Conservation (phyloP, 2,113 vertebrate genomes). For the Apodemus speciosus region DNA sequence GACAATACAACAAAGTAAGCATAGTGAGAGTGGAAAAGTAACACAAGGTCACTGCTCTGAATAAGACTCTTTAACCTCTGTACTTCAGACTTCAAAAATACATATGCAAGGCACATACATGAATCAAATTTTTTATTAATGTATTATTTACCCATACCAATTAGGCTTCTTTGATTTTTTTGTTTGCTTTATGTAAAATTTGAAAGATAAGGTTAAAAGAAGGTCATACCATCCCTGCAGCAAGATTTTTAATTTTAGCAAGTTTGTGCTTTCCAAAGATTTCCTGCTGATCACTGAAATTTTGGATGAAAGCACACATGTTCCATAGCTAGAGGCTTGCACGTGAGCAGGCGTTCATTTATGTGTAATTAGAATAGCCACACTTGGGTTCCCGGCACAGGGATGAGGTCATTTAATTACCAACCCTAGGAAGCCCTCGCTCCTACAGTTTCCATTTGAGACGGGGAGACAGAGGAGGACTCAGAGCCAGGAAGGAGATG, state of each 20-base stretch:
- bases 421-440: background rate
- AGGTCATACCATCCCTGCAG: background rate
- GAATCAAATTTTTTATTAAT: background rate
- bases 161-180: constrained; percentile 2
- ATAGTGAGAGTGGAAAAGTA: constrained; percentile 21
- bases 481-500: background rate
- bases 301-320: background rate
- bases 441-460: background rate
- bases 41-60: background rate
- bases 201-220: constrained; percentile 33
- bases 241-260: background rate
- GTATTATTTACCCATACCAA: background rate
- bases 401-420: background rate
- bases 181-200: constrained; percentile 23
- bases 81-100: background rate
- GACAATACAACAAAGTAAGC: background rate
- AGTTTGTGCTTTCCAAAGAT: constrained; percentile 16
- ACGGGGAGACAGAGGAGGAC: background rate
- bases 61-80: background rate
- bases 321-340: background rate
- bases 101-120: background rate
- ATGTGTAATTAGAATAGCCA: background rate
- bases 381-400: background rate
- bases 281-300: constrained; percentile 22
- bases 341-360: background rate